Base-by-base conservation (phyloP, 2,888 invertebrate species). In the Epirrhoe alternata region DNA sequence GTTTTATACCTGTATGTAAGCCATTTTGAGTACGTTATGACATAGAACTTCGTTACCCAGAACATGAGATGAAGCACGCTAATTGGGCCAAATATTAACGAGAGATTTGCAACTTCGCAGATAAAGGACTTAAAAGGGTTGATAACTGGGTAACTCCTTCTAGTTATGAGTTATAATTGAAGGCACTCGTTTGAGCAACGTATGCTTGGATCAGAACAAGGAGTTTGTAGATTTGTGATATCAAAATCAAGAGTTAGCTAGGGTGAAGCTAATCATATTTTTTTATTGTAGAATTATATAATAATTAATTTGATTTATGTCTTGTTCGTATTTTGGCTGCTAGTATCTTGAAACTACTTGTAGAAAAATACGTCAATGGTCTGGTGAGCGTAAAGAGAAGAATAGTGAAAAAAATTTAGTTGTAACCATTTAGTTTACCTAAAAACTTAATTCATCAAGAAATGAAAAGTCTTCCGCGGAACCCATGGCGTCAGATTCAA, bases 51-150 rank as follows among this genome's bases (percentile, higher is more conserved):
- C 31, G 12, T 55, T 53, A 50, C 24, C 3, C 35, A 42, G 54
- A 67, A 67, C 60, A 68, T 72, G 63, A 70, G 72, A 73, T 71
- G 58, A 70, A 66, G 61, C 77, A 31, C 59, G 59, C 63, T 86
- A 86, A 87, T 86, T 86, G 84, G 86, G 79, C 81, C 71, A 81
- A 83, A 82, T 82, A 84, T 84, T 83, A 84, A 77, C 58, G 73
- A 77, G 79, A 83, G 81, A 87, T 86, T 83, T 84, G 80, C 77
- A 83, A 86, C 82, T 86, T 83, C 70, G 69, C 70, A 80, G 81
- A 82, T 84, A 84, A 85, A 85, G 52, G 80, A 78, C 85, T 82
- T 82, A 83, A 78, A 83, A 83, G 80, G 83, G 82, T 80, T 79
- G 74, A 76, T 80, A 81, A 79, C 76, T 77, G 79, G 24, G 78